Base-by-base conservation (phyloP, 2,888 invertebrate species). In the Drosophila paramelanica region DNA sequence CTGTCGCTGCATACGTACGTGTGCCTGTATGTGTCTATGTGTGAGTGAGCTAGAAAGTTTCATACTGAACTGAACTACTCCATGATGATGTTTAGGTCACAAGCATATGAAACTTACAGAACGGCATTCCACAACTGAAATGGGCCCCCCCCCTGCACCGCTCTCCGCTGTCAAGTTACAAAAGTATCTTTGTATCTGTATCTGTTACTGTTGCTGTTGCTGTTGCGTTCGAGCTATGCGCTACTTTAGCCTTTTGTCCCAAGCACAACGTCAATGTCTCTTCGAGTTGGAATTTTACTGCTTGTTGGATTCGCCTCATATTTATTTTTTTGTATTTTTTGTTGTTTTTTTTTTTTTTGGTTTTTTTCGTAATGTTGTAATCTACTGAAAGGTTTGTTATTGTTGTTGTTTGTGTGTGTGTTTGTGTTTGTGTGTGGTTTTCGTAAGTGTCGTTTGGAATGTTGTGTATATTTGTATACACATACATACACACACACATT, bases 21-120 rank as follows among this genome's bases (percentile, higher is more conserved):
- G 11, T 41, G 20, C 17, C 17, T 14, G 11, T 47, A 3, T 33
- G 14, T 42, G 46, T 69, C 11, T 49, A 46, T 55, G 36, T 52
- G 52, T 74, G 62, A 67, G 58, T 67, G 75, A 74, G 71, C 71
- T 77, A 79, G 81, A 89, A 80, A 84, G 88, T 81, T 82, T 78
- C 76, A 75, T 81, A 77, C 77, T 67, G 52, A 79, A 77, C 76
- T 66, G 66, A 68, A 73, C 58, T 61, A 69, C 74, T 77, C 77
- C 66, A 55, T 68, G 77, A 65, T 69, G 58, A 72, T 78, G 75
- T 78, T 87, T 80, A 72, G 74, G 74, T 79, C 76, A 77, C 73
- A 81, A 79, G 78, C 85, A 86, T 85, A 82, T 83, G 81, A 82
- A 90, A 90, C 89, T 90, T 89, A 89, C 90, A 89, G 90, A 90